Evolutionary conservation across 2,113 vertebrate genomes (phyloP).

Genomic region (Hemiprocne comata): DNA sequence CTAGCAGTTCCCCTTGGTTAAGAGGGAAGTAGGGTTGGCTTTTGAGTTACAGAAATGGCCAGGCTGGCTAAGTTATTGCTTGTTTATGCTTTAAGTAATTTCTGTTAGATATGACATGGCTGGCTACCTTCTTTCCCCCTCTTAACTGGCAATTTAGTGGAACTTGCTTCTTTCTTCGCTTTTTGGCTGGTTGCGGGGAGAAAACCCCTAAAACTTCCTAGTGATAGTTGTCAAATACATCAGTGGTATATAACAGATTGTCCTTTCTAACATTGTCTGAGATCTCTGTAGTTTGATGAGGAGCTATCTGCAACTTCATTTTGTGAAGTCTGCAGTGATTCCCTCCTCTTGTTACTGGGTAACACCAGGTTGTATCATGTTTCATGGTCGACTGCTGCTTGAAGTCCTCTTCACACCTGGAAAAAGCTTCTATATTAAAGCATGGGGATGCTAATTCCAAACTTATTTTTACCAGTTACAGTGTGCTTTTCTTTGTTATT

Average conservation of each 20-base stretch:
- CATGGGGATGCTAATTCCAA: background rate
- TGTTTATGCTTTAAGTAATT: background rate
- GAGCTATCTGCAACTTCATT: background rate
- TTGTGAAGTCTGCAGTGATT: background rate
- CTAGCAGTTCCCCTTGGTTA: background rate
- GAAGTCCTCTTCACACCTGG: background rate
- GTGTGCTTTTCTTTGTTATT: background rate
- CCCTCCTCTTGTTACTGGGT: background rate
- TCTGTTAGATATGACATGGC: background rate
- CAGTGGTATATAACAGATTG: background rate
- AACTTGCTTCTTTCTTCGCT: background rate
- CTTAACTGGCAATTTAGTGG: background rate
- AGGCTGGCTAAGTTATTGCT: background rate
- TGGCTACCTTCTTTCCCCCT: background rate
- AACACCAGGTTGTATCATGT: background rate
- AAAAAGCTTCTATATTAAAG: background rate
- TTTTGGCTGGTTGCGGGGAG: background rate
- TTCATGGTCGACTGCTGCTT: background rate
- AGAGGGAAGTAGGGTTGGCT: background rate
- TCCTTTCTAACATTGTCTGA: background rate
- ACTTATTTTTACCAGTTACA: background rate
- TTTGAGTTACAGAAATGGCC: background rate
- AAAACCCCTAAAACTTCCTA: background rate
- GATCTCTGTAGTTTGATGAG: background rate
- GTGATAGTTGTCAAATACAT: background rate